A percentile compares a stretch with the other conserved stretches of the same genome.
phyloP scores from a whole-genome alignment of 2,797 vertebrate species.

The Phataginus tricuspis region DNA sequence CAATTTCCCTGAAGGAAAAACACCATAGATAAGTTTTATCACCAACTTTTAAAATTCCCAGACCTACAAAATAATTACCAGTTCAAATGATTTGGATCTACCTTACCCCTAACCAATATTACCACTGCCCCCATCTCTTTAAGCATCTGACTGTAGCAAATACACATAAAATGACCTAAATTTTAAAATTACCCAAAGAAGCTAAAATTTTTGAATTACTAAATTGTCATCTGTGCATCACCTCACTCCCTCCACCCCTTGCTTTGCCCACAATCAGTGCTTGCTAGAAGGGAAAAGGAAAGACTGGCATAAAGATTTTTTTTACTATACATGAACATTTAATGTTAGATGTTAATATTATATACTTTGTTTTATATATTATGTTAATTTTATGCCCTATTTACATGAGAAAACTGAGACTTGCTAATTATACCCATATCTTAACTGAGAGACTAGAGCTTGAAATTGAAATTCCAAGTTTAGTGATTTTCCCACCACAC shows the following conservation, averaged over 20 bases:
- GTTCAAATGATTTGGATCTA: neutral
- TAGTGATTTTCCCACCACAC: neutral
- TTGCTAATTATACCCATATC: neutral
- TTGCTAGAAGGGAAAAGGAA: neutral
- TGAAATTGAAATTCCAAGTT: neutral
- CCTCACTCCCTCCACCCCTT: neutral
- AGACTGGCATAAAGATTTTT: neutral
- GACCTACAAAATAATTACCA: neutral
- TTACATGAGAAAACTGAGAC: neutral
- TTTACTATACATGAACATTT: neutral
- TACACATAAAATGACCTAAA: neutral
- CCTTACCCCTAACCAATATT: neutral
- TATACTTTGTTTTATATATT: neutral
- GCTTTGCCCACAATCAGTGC: neutral
- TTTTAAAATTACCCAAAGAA: neutral
- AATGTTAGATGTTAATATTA: neutral
- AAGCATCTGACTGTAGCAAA: neutral
- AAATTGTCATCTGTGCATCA: neutral
- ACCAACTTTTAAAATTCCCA: neutral
- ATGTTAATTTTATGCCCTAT: neutral
- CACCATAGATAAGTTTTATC: conserved; percentile 5
- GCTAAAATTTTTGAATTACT: neutral
- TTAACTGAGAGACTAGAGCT: neutral
- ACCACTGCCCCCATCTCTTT: neutral
- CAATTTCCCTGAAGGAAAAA: conserved; percentile 59